Evolutionary conservation across 1,140 invertebrate genomes (phyloP).

Genomic region (Copidosoma floridanum): DNA sequence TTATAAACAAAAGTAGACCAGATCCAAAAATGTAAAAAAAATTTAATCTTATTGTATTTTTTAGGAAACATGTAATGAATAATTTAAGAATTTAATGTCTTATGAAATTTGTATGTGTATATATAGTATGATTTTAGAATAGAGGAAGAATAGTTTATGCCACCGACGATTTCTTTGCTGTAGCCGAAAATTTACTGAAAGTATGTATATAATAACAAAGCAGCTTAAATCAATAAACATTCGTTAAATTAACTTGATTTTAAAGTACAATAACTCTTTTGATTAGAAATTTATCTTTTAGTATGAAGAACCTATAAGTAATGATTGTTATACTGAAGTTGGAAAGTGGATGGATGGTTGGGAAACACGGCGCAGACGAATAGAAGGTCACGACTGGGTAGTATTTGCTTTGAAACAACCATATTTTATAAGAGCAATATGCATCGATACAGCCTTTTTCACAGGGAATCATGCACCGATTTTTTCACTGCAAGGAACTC

Average conservation of each 20-base stretch:
- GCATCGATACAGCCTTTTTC: conserved; percentile 67
- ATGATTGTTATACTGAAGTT: conserved; percentile 63
- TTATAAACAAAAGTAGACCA: too few species aligned
- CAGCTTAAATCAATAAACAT: background rate
- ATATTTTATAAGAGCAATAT: conserved; percentile 61
- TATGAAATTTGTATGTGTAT: too few species aligned
- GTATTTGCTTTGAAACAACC: conserved; percentile 62
- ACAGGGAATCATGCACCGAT: conserved; percentile 67
- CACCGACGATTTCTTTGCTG: conserved; percentile 69
- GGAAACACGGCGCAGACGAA: conserved; percentile 66
- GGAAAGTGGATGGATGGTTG: conserved; percentile 76
- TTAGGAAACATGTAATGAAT: too few species aligned
- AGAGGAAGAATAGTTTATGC: conserved; percentile 65
- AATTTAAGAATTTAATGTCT: too few species aligned
- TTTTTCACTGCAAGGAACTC: conserved; percentile 65
- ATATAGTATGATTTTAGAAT: conserved; percentile 51
- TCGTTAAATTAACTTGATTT: background rate
- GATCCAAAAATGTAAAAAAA: too few species aligned
- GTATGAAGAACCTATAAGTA: conserved; percentile 60
- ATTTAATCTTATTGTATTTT: too few species aligned
- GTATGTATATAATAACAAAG: conserved; percentile 34
- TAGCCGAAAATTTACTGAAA: conserved; percentile 65
- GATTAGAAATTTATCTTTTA: conserved; percentile 21
- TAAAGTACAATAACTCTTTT: background rate
- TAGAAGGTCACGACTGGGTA: conserved; percentile 66